Conservation (phyloP, 2,113 vertebrate genomes). For the Tachycineta bicolor region DNA sequence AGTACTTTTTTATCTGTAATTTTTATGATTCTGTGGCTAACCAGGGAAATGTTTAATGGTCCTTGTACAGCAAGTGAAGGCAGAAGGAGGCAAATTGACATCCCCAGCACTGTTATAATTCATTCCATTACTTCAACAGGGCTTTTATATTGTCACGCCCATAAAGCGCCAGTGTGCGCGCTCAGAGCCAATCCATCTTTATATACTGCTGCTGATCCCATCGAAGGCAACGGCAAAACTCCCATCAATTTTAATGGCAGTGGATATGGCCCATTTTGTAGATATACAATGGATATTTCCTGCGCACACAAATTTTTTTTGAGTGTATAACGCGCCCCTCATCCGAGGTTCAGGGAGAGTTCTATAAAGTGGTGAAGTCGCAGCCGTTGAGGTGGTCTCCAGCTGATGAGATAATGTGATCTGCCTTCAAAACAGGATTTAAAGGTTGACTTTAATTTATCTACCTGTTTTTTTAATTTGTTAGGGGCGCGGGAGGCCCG, state of each 20-base stretch:
- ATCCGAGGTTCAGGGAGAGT: not conserved
- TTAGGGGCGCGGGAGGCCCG: rapidly evolving
- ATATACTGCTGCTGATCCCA: constrained; percentile 51
- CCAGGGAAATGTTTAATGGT: constrained; percentile 57
- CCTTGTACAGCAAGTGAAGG: constrained; percentile 27
- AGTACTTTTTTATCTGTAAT: constrained; percentile 44
- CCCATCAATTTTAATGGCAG: constrained; percentile 48
- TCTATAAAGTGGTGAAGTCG: not conserved
- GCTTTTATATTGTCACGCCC: constrained; percentile 58
- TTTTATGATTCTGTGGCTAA: constrained; percentile 49
- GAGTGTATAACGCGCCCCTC: not conserved
- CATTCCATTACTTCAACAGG: constrained; percentile 51
- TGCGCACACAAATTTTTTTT: not conserved
- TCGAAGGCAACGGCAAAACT: constrained; percentile 47
- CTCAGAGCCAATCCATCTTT: constrained; percentile 60
- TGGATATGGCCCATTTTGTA: constrained; percentile 56
- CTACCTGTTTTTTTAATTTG: not conserved
- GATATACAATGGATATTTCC: constrained; percentile 50
- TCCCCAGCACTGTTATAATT: constrained; percentile 39
- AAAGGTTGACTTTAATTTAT: not conserved
- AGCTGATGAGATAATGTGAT: not conserved
- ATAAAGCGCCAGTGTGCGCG: constrained; percentile 23
- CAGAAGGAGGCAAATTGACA: constrained; percentile 46
- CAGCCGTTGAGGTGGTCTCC: not conserved
- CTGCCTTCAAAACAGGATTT: not conserved